Base-by-base conservation (phyloP, 2,888 invertebrate genomes). In the Schizaphis graminum region DNA sequence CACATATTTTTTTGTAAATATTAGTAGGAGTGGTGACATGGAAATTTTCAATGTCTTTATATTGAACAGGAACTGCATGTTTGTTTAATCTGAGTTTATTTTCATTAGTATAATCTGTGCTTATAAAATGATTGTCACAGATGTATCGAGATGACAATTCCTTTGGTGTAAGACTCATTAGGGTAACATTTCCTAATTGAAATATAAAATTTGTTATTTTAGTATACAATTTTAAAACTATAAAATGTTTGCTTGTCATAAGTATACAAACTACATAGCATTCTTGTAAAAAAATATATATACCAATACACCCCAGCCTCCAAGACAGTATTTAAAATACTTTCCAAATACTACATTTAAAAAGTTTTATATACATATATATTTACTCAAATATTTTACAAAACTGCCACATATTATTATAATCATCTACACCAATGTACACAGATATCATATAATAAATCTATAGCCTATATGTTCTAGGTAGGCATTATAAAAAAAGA, bases 1-100 rank as follows among this genome's bases (percentile, higher is more conserved):
- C n/a, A 88, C 53, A 56, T n/a, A 28, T 28, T 61, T 90, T 90
- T 3, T 67, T 90, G 24, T 67, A 67, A 44, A 44, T 5, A 8
- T 61, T 90, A 11, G 67, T 90, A n/a, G 67, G 90, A 21, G 90
- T 90, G 47, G 67, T 90, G 8, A 21, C 67, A 90, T 90, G 53
- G 26, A 91, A 91, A 53, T 88, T n/a, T 53, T 13, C n/a, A 8
- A 88, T 21, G 0, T 88, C 53, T 88, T 3, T n/a, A 35, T 88
- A 53, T 53, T 88, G 53, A 35, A 21, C 35, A 53, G 87, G 87
- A 53, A 88, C 53, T 53, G 53, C 53, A 35, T 88, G n/a, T 49
- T 49, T 87, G 53, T 28, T 49, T 28, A 87, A 87, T 49, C 87
- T 87, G 53, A 4, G 13, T 53, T 87, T 87, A 53, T 87, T 53